phyloP scores from a whole-genome alignment of 1,140 invertebrate genomes.

The Heliconius nattereri region DNA sequence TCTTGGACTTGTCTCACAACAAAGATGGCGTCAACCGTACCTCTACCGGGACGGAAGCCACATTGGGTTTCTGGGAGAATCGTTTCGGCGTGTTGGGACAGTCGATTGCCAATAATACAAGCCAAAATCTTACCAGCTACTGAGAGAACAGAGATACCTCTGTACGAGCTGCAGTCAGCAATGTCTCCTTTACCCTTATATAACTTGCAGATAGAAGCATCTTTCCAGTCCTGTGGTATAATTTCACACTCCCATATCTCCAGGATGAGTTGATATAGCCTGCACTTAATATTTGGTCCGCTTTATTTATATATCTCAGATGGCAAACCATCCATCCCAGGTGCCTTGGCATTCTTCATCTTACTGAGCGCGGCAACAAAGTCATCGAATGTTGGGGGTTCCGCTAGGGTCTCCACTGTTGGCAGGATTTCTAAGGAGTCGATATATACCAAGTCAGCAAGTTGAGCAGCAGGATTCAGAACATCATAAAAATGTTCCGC shows the following conservation, averaged over 20 bases:
- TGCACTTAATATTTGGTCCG: slow-evolving; percentile 14
- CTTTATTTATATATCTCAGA: slow-evolving; percentile 38
- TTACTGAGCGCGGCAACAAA: slow-evolving; percentile 24
- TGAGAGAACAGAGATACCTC: slow-evolving; percentile 42
- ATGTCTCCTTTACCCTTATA: slow-evolving; percentile 44
- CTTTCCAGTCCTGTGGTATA: slow-evolving; percentile 40
- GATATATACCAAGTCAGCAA: slow-evolving; percentile 27
- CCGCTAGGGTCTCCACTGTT: slow-evolving; percentile 15
- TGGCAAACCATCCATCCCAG: slow-evolving; percentile 31
- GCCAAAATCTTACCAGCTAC: slow-evolving; percentile 41
- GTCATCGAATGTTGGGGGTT: slow-evolving; percentile 29
- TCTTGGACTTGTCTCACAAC: slow-evolving; percentile 43
- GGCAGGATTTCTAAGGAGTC: slow-evolving; percentile 24
- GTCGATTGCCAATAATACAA: slow-evolving; percentile 35
- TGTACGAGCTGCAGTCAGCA: slow-evolving; percentile 39
- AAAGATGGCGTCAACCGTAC: slow-evolving; percentile 47
- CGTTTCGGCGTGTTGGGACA: slow-evolving; percentile 23
- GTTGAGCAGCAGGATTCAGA: slow-evolving; percentile 32
- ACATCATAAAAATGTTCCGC: slow-evolving; percentile 41
- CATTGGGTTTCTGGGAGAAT: slow-evolving; percentile 45
- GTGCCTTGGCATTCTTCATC: slow-evolving; percentile 36
- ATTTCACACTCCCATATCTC: slow-evolving; percentile 34
- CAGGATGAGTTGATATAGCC: slow-evolving; percentile 30
- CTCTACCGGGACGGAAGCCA: slow-evolving; percentile 41
- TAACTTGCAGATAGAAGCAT: slow-evolving; percentile 36